Evolutionary conservation across 2,888 invertebrate genomes (phyloP), one percentile per base, ranked within the genome.

Genomic region (Hedya salicella): DNA sequence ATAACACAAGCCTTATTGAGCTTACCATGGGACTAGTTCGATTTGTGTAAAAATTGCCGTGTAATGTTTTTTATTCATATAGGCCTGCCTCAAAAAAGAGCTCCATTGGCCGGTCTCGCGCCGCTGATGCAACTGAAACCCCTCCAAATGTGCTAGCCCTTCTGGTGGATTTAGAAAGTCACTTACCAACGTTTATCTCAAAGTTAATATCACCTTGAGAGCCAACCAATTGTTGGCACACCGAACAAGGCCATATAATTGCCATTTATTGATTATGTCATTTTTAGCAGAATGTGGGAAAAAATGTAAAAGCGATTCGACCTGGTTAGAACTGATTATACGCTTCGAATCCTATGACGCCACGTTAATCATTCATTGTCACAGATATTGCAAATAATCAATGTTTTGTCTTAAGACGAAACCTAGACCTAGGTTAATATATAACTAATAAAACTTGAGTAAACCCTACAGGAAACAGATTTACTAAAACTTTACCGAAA

Each of bases 151-250:
- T 6, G 25, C 25, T 6, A 25, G 25, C 46, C 46, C 19, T 46
- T 11, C 13, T 19, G 14, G 21, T 19, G 14, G 14, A 21, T 42
- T 64, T 64, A 64, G 63, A 64, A 64, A 64, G 63, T 42, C 42
- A 32, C 25, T n/a, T 39, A 25, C 3, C 39, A 39, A 40, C 40
- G 32, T 17, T 9, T 32, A 32, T 16, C 42, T 42, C 40, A 19
- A 52, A 44, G 53, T 36, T 40, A 40, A 40, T 6, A 30, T 48
- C 42, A n/a, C 56, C 63, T 63, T 63, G 56, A 63, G 44, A 4
- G 36, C 32, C 32, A 39, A 62, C 8, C 42, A 16, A 46, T n/a
- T 39, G 46, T 53, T 53, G 46, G 57, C 57, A 59, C 13, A 60
- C 5, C 25, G 30, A 6, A 30, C 65, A 65, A 65, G 59, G 59